phyloP scores from a whole-genome alignment of 2,113 vertebrate species.

The Pterocles gutturalis region DNA sequence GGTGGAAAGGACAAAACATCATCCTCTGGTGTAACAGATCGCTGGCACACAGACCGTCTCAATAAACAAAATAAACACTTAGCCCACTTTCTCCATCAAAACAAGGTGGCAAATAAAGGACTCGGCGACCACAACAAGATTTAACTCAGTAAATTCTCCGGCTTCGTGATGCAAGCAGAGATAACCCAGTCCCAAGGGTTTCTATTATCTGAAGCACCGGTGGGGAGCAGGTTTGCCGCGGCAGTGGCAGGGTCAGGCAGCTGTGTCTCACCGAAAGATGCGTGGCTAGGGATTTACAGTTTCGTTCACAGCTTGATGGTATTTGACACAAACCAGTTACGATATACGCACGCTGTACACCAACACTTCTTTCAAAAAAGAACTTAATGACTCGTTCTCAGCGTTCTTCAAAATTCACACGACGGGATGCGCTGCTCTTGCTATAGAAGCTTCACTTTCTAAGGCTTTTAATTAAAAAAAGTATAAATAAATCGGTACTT shows the following conservation, averaged over 20 bases:
- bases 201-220: neutral
- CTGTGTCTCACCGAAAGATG: neutral
- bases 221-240: neutral
- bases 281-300: neutral
- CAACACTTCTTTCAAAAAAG: neutral
- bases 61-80: neutral
- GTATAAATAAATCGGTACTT: neutral
- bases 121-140: fast-evolving
- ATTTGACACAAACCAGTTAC: neutral
- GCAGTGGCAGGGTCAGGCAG: neutral
- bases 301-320: neutral
- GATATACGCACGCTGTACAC: neutral
- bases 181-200: neutral
- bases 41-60: no score
- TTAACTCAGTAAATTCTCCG: neutral
- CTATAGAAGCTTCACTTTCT: neutral
- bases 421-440: neutral
- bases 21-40: no score
- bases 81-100: neutral
- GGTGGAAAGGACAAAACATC: no score
- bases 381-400: neutral
- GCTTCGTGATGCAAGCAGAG: fast-evolving
- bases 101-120: neutral
- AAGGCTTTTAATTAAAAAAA: neutral
- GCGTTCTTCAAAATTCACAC: neutral